Conservation (phyloP, 2,113 vertebrate genomes). For the Leptodactylus fuscus region DNA sequence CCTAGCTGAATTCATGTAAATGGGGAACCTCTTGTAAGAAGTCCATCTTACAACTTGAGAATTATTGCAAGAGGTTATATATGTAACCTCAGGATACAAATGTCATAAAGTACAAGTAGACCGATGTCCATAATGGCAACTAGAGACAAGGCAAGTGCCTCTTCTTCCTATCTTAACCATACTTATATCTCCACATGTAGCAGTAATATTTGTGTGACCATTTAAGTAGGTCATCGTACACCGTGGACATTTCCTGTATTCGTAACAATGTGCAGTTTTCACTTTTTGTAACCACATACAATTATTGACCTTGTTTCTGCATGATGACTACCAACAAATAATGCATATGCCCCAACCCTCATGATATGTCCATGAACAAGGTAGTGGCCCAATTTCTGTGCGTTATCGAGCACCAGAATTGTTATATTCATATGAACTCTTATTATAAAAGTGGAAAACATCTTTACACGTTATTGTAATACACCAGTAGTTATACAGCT, state of each 20-base stretch:
- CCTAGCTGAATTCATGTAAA: too few relatives aligned
- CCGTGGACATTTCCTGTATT: slow-evolving; percentile 16
- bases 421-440: neutral
- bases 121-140: neutral
- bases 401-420: neutral
- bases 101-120: neutral
- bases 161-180: neutral
- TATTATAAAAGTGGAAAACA: neutral
- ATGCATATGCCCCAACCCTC: neutral
- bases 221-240: slow-evolving; percentile 2
- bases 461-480: too few relatives aligned
- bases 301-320: neutral
- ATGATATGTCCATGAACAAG: neutral
- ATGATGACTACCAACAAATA: too few relatives aligned
- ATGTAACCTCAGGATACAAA: too few relatives aligned
- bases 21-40: too few relatives aligned
- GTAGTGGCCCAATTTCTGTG: neutral
- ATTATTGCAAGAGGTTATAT: too few relatives aligned
- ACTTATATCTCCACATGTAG: neutral
- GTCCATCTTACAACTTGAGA: too few relatives aligned
- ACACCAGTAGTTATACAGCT: too few relatives aligned
- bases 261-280: neutral
- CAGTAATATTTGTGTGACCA: neutral
- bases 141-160: neutral
- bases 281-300: slow-evolving; percentile 11